Base-by-base conservation (phyloP, 2,113 vertebrate species). In the Phalacrocorax carbo region DNA sequence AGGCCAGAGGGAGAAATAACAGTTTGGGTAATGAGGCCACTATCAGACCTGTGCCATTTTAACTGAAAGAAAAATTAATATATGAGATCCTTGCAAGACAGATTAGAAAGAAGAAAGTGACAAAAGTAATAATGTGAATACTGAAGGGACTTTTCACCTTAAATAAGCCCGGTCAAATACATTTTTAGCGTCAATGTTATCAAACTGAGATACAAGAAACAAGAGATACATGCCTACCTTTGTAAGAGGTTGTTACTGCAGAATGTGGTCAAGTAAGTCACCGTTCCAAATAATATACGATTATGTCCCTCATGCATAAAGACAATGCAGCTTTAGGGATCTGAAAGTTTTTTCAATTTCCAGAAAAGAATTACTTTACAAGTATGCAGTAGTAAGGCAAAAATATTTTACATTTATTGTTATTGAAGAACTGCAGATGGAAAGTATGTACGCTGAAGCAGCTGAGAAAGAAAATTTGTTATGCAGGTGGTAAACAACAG, bases 1-100 rank as follows among this genome's bases (percentile, higher is more conserved):
- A 94, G 86, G 82, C 97, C 94, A 90, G 88, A 91, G 95, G 97
- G 96, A 97, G 91, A 94, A 94, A 95, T 95, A 97, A 94, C 77
- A 87, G 51, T 94, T 94, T 94, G 49, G 84, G 32, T 96, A 95
- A 97, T 80, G 86, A 94, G 29, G 20, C 7, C 15, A 73, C 36
- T 82, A 93, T 97, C 88, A 93, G 86, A 93, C 29, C n/a, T 66
- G 29, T 82, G 54, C 58, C 81, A 85, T 91, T 96, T 91, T 94
- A 94, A 88, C 78, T 78, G 78, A 91, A 94, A 92, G 87, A 93
- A 86, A 95, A 95, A 95, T 93, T 91, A 94, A 93, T 95, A 71
- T 66, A 93, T 55, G 75, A 73, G 68, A 71, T 77, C 29, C 29
- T 87, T 80, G 15, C 38, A 95, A 73, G 75, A 88, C 18, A 80